phyloP scores from a whole-genome alignment of 2,113 vertebrate genomes.

The Chlamydotis undulata region DNA sequence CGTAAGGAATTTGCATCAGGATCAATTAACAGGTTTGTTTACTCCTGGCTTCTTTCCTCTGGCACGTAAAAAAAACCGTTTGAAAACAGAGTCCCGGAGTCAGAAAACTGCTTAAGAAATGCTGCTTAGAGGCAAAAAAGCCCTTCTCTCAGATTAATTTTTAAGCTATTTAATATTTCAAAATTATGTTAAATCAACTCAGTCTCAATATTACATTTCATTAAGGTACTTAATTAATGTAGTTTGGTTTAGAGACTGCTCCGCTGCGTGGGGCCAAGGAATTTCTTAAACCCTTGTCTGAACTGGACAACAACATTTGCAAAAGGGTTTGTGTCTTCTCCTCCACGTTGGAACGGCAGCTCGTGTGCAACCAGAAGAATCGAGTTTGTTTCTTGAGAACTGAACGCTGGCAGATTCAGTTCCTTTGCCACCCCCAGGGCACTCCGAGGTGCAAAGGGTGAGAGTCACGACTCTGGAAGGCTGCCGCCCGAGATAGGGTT shows the following conservation, averaged over 20 bases:
- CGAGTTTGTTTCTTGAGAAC: neutral
- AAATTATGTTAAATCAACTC: neutral
- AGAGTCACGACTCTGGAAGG: accelerated
- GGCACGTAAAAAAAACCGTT: neutral
- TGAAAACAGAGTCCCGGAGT: neutral
- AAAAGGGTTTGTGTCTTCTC: neutral
- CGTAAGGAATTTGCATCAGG: neutral
- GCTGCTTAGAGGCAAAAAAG: neutral
- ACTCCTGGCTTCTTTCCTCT: neutral
- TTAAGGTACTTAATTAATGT: neutral
- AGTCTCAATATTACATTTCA: neutral
- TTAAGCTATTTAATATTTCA: neutral
- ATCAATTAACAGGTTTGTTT: neutral
- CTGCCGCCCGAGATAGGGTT: neutral
- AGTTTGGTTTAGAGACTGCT: neutral
- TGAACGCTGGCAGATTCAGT: no score
- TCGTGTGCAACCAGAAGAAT: neutral
- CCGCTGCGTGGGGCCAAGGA: neutral
- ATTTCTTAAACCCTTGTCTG: neutral
- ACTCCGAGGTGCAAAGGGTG: neutral
- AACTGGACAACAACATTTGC: accelerated
- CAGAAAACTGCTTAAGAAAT: neutral
- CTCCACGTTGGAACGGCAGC: neutral
- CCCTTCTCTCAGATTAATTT: neutral
- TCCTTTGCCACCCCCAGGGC: neutral